Evolutionary conservation across 23 tunicate species (phyloP), one percentile per base, ranked within the genome.

Genomic region (Styela plicata): DNA sequence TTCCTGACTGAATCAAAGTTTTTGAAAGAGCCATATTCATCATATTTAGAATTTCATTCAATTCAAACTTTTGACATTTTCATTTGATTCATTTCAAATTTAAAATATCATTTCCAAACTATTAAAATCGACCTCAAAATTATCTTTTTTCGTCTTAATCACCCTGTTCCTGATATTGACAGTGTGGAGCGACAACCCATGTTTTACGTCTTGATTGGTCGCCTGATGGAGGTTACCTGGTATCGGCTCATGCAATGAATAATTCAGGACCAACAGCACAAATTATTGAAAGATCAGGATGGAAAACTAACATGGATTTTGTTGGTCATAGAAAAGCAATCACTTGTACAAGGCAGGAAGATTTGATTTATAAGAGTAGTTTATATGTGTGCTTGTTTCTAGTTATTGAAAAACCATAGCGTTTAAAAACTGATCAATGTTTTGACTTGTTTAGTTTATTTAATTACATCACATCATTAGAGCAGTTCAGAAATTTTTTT

Each of bases 241-340:
- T 91, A 26, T 92, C 99, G 0, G 99, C 97, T 2, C 96, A 92
- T 64, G 99, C 99, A 63, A 89, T 96, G 93, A 96, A 96, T 78
- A 91, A 91, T 74, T 85, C 94, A 23, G 99, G 97, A 19, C 99
- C 99, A 2, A 96, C 99, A 1, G 97, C 97, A 16, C 99, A 96
- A 80, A 90, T 90, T 33, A 95, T 95, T 24, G 91, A 87, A 32
- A 86, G 99, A 57, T 66, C 86, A 37, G 98, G 89, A 1, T 95
- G 96, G 99, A 86, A 67, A 19, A 90, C 96, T 1, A 85, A 84
- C 69, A 81, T 89, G 89, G 96, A 95, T 64, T 89, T 95, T 83
- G 99, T 96, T 25, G 99, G 99, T 22, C 99, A 96, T 64, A 68
- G 99, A 63, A 96, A 96, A 88, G 96, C 99, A 20, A 92, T 96